These are phyloP conservation scores for Corythoichthys haematopterus DNA, from an alignment of 2,113 vertebrate species.

Conservation along the genomic window DNA sequence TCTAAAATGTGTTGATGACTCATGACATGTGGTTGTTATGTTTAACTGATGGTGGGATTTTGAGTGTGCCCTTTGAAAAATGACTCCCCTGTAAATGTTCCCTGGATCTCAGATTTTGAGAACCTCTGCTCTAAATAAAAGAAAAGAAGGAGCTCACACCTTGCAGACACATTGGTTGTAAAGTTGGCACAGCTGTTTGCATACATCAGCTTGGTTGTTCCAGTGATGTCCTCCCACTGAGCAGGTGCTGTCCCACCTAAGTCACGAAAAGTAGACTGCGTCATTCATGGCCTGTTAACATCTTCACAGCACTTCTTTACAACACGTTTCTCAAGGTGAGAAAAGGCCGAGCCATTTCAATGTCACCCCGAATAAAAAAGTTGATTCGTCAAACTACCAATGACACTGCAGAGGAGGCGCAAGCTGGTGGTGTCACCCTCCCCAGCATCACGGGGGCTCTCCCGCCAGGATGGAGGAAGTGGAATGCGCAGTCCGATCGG, in stretches of 20 bases:
- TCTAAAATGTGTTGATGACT: no score
- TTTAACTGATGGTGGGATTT: not conserved
- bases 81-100: not conserved
- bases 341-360: not conserved
- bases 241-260: conserved; percentile 91
- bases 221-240: conserved; percentile 98
- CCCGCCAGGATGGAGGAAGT: conserved; percentile 92
- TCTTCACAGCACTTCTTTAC: not conserved
- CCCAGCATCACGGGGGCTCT: conserved; percentile 84
- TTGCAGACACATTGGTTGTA: conserved; percentile 96
- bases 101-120: not conserved
- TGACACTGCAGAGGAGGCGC: conserved; percentile 94
- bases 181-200: conserved; percentile 92
- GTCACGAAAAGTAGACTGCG: conserved; percentile 13
- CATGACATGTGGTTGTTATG: no score
- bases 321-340: not conserved
- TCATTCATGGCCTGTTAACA: conserved; percentile 13
- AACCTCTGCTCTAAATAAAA: not conserved
- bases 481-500: conserved; percentile 93
- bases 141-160: conserved; percentile 73
- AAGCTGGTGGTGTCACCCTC: conserved; percentile 95
- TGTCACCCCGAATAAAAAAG: conserved; percentile 25
- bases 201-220: conserved; percentile 93
- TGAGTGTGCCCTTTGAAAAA: not conserved
- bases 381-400: conserved; percentile 71